phyloP scores from a whole-genome alignment of 2,797 vertebrate species.

The Macrochelys suwanniensis region DNA sequence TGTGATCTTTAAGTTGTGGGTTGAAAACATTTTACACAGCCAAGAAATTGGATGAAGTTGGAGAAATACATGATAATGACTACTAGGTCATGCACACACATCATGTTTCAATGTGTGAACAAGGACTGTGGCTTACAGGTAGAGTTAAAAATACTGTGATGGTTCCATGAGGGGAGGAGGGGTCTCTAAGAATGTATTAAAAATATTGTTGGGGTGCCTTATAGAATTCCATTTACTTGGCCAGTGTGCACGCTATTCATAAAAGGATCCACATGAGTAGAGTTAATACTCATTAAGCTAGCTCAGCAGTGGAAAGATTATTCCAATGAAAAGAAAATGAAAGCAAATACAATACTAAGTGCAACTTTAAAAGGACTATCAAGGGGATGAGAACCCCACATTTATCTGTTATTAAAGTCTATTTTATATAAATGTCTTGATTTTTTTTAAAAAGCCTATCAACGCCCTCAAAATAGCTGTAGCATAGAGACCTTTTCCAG shows the following conservation, averaged over 20 bases:
- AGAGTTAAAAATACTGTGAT: background rate
- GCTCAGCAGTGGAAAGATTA: background rate
- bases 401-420: background rate
- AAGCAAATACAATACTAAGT: background rate
- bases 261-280: background rate
- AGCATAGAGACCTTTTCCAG: background rate
- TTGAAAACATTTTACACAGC: fast-evolving
- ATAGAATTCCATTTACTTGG: background rate
- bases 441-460: background rate
- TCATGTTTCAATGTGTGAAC: background rate
- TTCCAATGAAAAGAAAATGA: background rate
- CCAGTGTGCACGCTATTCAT: background rate
- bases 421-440: background rate
- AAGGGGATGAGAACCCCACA: background rate
- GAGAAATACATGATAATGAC: background rate
- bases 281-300: background rate
- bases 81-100: background rate
- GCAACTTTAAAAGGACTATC: background rate
- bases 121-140: background rate
- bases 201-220: background rate
- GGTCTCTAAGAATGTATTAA: background rate
- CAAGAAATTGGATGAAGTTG: background rate
- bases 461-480: background rate
- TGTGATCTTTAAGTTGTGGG: background rate
- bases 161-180: background rate